Conservation (phyloP, 2,113 vertebrate genomes). For the Toxotes chatareus region DNA sequence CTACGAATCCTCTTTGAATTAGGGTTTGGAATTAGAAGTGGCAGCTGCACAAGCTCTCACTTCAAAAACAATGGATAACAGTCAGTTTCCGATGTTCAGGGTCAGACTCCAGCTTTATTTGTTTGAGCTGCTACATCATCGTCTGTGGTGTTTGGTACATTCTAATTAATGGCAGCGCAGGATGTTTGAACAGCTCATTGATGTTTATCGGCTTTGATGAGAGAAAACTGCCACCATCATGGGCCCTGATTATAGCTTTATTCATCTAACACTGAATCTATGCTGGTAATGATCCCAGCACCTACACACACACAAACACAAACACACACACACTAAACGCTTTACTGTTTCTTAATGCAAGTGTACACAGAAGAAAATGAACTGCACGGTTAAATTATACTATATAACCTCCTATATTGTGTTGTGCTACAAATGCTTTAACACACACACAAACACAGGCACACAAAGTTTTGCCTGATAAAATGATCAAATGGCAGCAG, state of each 20-base stretch:
- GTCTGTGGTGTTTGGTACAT: slow-evolving; percentile 46
- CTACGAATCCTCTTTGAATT: slow-evolving; percentile 69
- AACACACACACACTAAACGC: neutral
- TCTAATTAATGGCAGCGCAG: slow-evolving; percentile 51
- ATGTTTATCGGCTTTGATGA: slow-evolving; percentile 69
- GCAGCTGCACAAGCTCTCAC: slow-evolving; percentile 51
- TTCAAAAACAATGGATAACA: slow-evolving; percentile 61
- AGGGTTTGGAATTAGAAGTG: slow-evolving; percentile 65
- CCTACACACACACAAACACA: neutral
- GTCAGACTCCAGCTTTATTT: slow-evolving; percentile 53
- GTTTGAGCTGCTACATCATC: slow-evolving; percentile 27
- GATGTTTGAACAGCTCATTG: slow-evolving; percentile 64
- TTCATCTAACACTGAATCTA: slow-evolving; percentile 17
- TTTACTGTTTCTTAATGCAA: slow-evolving; percentile 17
- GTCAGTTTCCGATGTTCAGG: slow-evolving; percentile 55
- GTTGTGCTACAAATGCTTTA: neutral
- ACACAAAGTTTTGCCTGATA: slow-evolving; percentile 46
- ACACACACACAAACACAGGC: slow-evolving; percentile 17
- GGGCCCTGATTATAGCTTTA: slow-evolving; percentile 35
- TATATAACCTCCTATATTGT: slow-evolving; percentile 3
- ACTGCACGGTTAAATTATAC: neutral
- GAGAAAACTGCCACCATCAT: slow-evolving; percentile 36
- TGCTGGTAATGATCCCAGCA: neutral
- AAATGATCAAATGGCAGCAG: slow-evolving; percentile 70
- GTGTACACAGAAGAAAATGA: neutral